Evolutionary conservation across 2,113 vertebrate genomes (phyloP), one percentile per base, ranked within the genome.

Genomic region (Dascyllus trimaculatus): DNA sequence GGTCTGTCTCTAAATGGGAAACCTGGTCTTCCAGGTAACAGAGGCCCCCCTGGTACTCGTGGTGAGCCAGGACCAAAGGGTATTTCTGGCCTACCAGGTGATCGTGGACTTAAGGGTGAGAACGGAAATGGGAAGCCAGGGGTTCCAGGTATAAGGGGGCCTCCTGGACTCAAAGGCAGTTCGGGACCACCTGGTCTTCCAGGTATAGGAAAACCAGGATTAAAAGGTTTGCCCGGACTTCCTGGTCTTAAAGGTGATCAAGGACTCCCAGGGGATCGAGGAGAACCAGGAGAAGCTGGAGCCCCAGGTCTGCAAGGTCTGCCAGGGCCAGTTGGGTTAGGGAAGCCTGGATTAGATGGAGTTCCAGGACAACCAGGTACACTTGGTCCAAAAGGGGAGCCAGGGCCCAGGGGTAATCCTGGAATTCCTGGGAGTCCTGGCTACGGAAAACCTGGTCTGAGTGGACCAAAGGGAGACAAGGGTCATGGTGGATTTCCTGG

Each of bases 1-100:
- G 98, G 98, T 54, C 93, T 99, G 64, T 96, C 98, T 5, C 92
- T 98, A 32, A 97, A 96, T n/a, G 98, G 98, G 11, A 99, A 99
- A 89, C 97, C 97, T 17, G 98, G 98, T 3, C 91, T 95, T 18
- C 95, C 95, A 68, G 98, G 98, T 0, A 89, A 93, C 2, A 96
- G 95, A 0, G 98, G 98, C 0, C 90, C 95, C n/a, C 94, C 96
- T 4, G 98, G 98, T 0, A 48, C 94, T 71, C 95, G 95, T 35
- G 98, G 97, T 0, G 97, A 98, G 74, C 97, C 97, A 1, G 98
- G 98, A 46, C 64, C 90, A 0, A 97, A 97, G 25, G 98, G 98
- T 45, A 89, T 93, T 76, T 81, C 84, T 0, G 98, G 98, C 10
- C 84, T 83, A 57, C 95, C 96, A 0, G 98, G 98, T 61, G 97